Evolutionary conservation across 2,797 vertebrate genomes (phyloP).

Genomic region (Neomorphus geoffroyi): DNA sequence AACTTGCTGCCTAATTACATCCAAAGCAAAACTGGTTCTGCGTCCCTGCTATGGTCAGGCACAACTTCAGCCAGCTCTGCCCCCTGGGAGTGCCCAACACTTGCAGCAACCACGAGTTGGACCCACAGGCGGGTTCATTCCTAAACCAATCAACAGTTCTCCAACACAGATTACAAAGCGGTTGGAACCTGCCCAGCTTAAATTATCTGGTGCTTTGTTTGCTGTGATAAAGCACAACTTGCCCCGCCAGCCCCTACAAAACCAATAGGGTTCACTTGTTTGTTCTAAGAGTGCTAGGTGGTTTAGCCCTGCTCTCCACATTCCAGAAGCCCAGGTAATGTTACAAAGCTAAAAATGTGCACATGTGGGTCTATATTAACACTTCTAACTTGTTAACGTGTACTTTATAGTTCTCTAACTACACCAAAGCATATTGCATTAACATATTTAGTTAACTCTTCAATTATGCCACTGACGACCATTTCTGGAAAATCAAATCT

Average conservation of each 20-base stretch:
- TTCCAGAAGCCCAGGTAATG: neutral
- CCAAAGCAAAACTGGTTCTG: neutral
- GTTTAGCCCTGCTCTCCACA: neutral
- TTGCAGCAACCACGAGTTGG: rapidly evolving
- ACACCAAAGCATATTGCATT: neutral
- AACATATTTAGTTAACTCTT: constrained; percentile 30
- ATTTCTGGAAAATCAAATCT: constrained; percentile 25
- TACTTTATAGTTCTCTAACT: neutral
- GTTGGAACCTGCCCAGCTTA: neutral
- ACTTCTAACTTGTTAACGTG: neutral
- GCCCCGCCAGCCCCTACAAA: neutral
- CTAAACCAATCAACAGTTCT: neutral
- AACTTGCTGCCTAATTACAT: neutral
- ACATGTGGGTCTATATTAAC: neutral
- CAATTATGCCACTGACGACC: constrained; percentile 20
- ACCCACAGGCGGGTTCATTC: neutral
- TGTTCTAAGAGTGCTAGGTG: neutral
- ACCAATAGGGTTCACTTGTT: neutral
- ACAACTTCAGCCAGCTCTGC: neutral
- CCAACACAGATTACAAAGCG: neutral
- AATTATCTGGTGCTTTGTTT: neutral
- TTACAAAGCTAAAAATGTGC: neutral
- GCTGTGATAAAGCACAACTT: neutral
- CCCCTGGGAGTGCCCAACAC: rapidly evolving
- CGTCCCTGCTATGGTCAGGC: neutral